These are phyloP conservation scores for Branchipolynoe longqiensis DNA, from an alignment of 2,888 invertebrate genomes.

Conservation along the genomic window DNA sequence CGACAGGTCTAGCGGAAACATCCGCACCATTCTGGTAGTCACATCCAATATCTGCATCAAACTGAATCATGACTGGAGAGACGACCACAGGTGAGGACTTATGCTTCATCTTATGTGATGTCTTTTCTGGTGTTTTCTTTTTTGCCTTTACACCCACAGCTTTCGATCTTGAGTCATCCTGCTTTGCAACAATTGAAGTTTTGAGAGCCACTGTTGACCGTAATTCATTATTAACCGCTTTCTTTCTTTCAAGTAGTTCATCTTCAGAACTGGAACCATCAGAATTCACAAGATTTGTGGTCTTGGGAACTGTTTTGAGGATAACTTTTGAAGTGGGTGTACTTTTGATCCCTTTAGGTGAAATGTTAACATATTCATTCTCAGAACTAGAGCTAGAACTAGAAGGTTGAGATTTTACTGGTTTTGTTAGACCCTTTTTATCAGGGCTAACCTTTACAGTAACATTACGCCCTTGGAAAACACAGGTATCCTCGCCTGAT, in stretches of 20 bases:
- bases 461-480: too few species aligned
- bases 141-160: not conserved
- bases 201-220: not conserved
- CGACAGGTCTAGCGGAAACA: not conserved
- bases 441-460: too few species aligned
- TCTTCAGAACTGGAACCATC: not conserved
- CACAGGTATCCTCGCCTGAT: too few species aligned
- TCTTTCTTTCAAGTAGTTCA: not conserved
- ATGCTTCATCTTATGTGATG: not conserved
- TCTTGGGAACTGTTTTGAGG: too few species aligned
- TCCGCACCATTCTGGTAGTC: not conserved
- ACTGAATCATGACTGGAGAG: not conserved
- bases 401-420: too few species aligned
- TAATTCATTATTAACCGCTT: not conserved
- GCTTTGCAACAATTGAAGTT: not conserved
- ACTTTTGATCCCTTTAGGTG: not conserved
- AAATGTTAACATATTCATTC: too few species aligned
- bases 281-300: too few species aligned
- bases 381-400: too few species aligned
- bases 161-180: not conserved
- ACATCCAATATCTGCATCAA: constrained; percentile 33
- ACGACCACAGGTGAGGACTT: not conserved
- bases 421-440: not conserved
- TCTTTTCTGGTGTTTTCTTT: not conserved
- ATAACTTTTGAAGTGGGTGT: not conserved